Evolutionary conservation across 1,140 invertebrate species (phyloP).

Genomic region (Chironomus tepperi): DNA sequence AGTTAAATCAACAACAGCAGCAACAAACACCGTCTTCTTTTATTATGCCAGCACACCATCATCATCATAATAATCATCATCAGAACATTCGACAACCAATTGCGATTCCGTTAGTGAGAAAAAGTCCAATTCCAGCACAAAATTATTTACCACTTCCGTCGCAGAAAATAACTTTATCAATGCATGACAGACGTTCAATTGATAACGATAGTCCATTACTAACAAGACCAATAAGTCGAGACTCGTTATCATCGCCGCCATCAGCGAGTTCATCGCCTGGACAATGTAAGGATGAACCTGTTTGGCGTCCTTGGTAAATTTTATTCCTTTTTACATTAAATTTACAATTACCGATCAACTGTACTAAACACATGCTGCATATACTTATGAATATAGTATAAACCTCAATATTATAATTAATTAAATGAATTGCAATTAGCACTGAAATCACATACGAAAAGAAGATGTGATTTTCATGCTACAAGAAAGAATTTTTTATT

Average conservation of each 20-base stretch:
- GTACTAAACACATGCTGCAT: too few relatives aligned
- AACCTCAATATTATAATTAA: too few relatives aligned
- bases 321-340: neutral
- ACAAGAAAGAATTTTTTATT: neutral
- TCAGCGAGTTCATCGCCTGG: neutral
- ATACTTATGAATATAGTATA: too few relatives aligned
- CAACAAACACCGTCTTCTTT: constrained; percentile 26
- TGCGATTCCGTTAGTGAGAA: constrained; percentile 20
- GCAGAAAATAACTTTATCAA: constrained; percentile 25
- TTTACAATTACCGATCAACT: neutral
- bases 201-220: neutral
- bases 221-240: neutral
- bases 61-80: constrained; percentile 33
- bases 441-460: too few relatives aligned
- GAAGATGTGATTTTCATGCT: neutral
- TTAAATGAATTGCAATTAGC: neutral
- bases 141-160: constrained; percentile 6
- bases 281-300: constrained; percentile 18
- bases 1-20: neutral
- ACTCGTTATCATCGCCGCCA: neutral
- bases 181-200: neutral
- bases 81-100: constrained; percentile 29
- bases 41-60: constrained; percentile 35
- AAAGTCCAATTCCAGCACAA: constrained; percentile 18
- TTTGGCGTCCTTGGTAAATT: constrained; percentile 29